Evolutionary conservation across 2,113 vertebrate genomes (phyloP).

Genomic region (Brachypteracias leptosomus): DNA sequence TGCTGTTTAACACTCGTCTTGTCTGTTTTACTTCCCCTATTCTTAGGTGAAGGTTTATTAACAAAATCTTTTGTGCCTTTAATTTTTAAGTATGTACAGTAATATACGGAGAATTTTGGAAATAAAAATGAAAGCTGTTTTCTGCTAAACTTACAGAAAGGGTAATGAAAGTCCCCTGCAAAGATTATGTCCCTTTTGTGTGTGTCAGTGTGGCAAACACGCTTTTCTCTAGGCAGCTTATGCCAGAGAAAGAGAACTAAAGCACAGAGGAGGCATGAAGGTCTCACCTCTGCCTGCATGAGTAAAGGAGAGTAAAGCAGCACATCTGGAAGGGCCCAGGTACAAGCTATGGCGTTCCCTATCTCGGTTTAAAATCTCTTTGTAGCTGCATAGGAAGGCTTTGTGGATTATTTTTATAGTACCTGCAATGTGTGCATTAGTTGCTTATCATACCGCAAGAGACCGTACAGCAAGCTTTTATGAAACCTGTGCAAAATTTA

Average conservation of each 20-base stretch:
- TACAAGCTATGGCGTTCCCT: not conserved
- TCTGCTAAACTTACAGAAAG: not conserved
- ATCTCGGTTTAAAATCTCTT: constrained; percentile 2
- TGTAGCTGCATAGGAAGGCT: not conserved
- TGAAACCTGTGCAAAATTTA: not conserved
- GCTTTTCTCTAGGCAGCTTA: not conserved
- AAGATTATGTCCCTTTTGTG: not conserved
- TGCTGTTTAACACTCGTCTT: not conserved
- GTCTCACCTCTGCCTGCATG: not conserved
- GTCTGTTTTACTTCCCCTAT: not conserved
- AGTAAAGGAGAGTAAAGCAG: not conserved
- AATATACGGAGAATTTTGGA: not conserved
- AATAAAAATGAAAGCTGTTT: not conserved
- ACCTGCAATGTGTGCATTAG: not conserved
- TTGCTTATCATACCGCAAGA: not conserved
- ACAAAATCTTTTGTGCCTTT: not conserved
- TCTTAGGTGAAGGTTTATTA: not conserved
- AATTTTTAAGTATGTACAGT: not conserved
- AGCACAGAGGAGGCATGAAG: not conserved
- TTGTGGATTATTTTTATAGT: not conserved
- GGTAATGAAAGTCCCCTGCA: not conserved
- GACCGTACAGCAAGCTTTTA: not conserved
- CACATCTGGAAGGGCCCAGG: constrained; percentile 4
- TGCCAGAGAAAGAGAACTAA: not conserved
- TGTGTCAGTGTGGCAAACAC: not conserved